These are phyloP conservation scores for Capitella teleta DNA, from an alignment of 1,140 invertebrate species.

Conservation along the genomic window DNA sequence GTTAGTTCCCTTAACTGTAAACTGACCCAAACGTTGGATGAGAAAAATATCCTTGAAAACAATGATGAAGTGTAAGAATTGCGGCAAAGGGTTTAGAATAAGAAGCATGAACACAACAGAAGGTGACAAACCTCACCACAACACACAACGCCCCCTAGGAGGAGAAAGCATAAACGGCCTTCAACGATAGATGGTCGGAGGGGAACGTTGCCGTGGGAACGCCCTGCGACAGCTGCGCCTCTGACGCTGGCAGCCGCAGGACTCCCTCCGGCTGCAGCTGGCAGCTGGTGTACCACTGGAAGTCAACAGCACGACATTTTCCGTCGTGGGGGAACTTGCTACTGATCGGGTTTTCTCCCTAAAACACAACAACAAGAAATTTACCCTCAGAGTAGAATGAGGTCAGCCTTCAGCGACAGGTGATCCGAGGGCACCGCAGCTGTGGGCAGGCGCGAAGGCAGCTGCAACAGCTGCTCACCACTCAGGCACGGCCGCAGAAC, in stretches of 20 bases:
- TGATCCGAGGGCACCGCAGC: neutral
- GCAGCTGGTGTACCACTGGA: slow-evolving; percentile 6
- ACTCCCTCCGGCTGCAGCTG: slow-evolving; percentile 1
- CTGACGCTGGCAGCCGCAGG: neutral
- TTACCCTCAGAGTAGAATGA: neutral
- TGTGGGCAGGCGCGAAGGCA: neutral
- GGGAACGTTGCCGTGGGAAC: slow-evolving; percentile 11
- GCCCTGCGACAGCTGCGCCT: slow-evolving; percentile 1
- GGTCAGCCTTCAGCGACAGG: neutral
- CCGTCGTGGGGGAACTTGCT: slow-evolving; percentile 8
- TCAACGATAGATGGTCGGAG: slow-evolving; percentile 13
- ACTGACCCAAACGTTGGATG: too few relatives aligned
- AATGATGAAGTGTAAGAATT: too few relatives aligned
- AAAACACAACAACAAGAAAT: neutral
- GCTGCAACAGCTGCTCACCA: too few relatives aligned
- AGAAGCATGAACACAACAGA: too few relatives aligned
- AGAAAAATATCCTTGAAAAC: too few relatives aligned
- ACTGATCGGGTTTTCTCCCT: slow-evolving; percentile 10
- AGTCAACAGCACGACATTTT: slow-evolving; percentile 6
- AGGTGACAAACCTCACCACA: too few relatives aligned
- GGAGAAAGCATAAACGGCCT: slow-evolving; percentile 7
- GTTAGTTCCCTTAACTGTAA: too few relatives aligned
- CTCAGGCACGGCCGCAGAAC: too few relatives aligned
- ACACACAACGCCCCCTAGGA: too few relatives aligned
- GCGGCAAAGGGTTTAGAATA: too few relatives aligned